Evolutionary conservation across 53 echinoderm and acorn worm species (phyloP).

Genomic region (Holothuria leucospilota): DNA sequence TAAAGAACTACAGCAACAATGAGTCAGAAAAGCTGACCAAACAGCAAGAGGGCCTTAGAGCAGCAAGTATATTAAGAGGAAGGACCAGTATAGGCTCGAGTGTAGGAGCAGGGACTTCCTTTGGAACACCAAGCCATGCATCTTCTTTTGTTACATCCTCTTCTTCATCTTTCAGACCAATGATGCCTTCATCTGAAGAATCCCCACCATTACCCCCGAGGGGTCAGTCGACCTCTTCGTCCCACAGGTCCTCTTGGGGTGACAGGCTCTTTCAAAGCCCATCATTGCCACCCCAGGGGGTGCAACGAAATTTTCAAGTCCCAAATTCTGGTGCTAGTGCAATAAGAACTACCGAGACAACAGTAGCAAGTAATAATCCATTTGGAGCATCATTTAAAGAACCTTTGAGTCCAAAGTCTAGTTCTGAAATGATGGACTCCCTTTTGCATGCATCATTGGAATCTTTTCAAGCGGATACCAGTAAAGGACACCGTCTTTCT

Average conservation of each 20-base stretch:
- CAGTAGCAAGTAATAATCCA: neutral
- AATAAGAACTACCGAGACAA: constrained; percentile 24
- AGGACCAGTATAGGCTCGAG: neutral
- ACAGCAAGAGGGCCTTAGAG: neutral
- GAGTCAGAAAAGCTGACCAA: neutral
- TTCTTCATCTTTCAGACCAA: too few relatives aligned
- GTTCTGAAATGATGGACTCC: constrained; percentile 42
- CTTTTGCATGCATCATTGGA: constrained; percentile 25
- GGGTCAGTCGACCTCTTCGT: neutral
- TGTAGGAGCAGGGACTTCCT: too few relatives aligned
- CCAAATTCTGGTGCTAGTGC: constrained; percentile 8
- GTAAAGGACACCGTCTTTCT: too few relatives aligned
- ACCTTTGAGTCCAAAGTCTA: neutral
- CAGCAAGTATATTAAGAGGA: neutral
- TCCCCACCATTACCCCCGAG: neutral
- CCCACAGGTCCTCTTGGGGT: constrained; percentile 27
- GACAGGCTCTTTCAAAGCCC: constrained; percentile 26
- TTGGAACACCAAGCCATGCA: too few relatives aligned
- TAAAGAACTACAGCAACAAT: constrained; percentile 69
- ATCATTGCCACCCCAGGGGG: neutral
- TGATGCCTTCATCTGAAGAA: too few relatives aligned
- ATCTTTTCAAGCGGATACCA: neutral
- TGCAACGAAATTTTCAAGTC: neutral
- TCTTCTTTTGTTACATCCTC: too few relatives aligned
- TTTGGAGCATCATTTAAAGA: neutral